Evolutionary conservation across 2,797 vertebrate species (phyloP), one percentile per base, ranked within the genome.

Genomic region (Melanotaenia parkinsoni): DNA sequence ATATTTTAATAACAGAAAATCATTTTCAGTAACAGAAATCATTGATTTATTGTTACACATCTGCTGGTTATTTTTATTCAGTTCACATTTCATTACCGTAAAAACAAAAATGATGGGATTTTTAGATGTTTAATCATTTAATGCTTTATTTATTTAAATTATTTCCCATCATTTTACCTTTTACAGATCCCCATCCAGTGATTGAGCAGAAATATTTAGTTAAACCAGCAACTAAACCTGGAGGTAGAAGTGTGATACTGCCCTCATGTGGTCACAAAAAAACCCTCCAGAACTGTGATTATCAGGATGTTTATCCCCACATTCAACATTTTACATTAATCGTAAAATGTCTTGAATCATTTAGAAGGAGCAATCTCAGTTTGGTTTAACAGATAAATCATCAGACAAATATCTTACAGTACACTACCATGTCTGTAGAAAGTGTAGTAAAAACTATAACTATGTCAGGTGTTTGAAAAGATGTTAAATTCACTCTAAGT

Each of bases 241-340:
- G 7, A n/a, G 20, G 10, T 22, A 11, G n/a, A 50, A 22, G 47
- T 51, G n/a, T 51, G 47, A 51, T 51, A 51, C n/a, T 51, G 47
- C 64, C 64, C 24, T 57, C 64, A 7, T 43, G 64, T 67, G 64
- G 64, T 40, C 26, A 67, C 30, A 18, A 35, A 35, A 35, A 9
- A 35, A 35, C 2, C 1, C 7, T 50, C 45, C 2, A 9, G 20
- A n/a, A 8, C 3, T 50, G 9, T 20, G 0, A 22, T 50, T 10
- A 50, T 50, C 45, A 22, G 45, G 0, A 10, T 3, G 2, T n/a
- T 50, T 12, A 22, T 20, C 20, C n/a, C 10, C 20, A 50, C 8
- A 22, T 51, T 22, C 47, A 51, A 20, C 14, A 45, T 18, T 45
- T 45, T 18, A 6, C 16, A 45, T 18, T 45, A 20, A 18, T 1